Percentiles rank a stretch among this genome's conserved stretches.
Evolutionary conservation across 2,888 invertebrate genomes (phyloP).

Genomic region (Lobophora halterata): DNA sequence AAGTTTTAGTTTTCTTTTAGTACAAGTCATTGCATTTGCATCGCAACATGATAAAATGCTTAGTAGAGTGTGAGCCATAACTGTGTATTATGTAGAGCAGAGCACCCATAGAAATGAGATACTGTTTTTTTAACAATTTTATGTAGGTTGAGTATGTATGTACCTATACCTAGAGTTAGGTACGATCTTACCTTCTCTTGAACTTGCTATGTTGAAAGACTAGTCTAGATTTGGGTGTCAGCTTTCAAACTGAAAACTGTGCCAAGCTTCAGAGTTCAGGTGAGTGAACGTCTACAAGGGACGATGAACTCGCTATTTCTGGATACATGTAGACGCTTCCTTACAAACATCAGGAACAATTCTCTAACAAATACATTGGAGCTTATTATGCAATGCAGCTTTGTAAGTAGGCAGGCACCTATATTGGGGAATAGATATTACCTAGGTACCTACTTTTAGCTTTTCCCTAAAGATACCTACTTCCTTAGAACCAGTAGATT

Average conservation of each 20-base stretch:
- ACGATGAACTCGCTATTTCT: conserved; percentile 67
- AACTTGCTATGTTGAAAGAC: too few species aligned
- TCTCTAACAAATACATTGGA: conserved; percentile 3
- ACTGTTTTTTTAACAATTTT: too few species aligned
- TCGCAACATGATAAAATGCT: conserved; percentile 8
- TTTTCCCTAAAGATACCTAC: too few species aligned
- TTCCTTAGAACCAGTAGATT: too few species aligned
- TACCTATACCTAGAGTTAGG: too few species aligned
- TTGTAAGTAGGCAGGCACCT: not conserved
- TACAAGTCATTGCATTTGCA: too few species aligned
- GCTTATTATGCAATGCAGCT: not conserved
- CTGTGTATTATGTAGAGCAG: too few species aligned
- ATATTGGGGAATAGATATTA: too few species aligned
- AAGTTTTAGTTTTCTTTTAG: conserved; percentile 37
- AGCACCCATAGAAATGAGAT: conserved; percentile 21
- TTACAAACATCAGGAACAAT: conserved; percentile 23
- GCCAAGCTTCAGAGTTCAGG: conserved; percentile 74
- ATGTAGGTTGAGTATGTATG: too few species aligned
- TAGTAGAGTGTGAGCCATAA: too few species aligned
- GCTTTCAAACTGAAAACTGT: conserved; percentile 54
- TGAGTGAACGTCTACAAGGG: conserved; percentile 63
- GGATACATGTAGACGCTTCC: conserved; percentile 59
- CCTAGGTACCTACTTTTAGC: too few species aligned
- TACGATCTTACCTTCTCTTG: too few species aligned
- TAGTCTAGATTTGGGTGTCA: conserved; percentile 53